Conservation (phyloP, 2,797 vertebrate genomes). For the Enteromius fasciolatus region DNA sequence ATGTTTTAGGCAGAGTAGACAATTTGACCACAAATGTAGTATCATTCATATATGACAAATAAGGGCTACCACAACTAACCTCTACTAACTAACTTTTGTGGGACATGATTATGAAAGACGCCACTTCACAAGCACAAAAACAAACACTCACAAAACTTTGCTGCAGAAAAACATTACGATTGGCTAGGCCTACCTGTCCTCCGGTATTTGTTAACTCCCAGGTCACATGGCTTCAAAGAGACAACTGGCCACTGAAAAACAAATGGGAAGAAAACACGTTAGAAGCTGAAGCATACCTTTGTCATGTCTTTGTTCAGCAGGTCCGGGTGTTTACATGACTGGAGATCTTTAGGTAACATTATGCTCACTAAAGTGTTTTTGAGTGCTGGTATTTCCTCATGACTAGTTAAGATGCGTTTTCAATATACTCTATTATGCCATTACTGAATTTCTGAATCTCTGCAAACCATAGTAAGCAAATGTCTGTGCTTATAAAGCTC, state of each 20-base stretch:
- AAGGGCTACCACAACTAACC: neutral
- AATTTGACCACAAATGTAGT: neutral
- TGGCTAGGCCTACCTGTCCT: conserved; percentile 18
- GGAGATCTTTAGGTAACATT: neutral
- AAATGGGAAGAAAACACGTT: neutral
- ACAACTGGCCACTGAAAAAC: conserved; percentile 6
- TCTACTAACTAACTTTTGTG: neutral
- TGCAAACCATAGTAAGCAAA: conserved; percentile 21
- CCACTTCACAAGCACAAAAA: conserved; percentile 2
- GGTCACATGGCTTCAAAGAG: neutral
- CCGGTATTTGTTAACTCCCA: neutral
- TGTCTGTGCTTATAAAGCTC: conserved; percentile 38
- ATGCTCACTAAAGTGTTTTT: neutral
- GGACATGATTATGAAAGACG: neutral
- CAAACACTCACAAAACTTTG: neutral
- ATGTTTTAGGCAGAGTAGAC: neutral
- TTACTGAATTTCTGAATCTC: neutral
- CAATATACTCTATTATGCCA: neutral
- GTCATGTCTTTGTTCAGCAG: neutral
- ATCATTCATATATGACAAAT: neutral
- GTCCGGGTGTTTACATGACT: neutral
- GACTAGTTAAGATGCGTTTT: conserved; percentile 2
- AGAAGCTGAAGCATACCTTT: neutral
- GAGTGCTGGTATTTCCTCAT: neutral
- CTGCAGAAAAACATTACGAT: neutral